Conservation (phyloP, 2,888 invertebrate genomes). For the Leptura quadrifasciata region DNA sequence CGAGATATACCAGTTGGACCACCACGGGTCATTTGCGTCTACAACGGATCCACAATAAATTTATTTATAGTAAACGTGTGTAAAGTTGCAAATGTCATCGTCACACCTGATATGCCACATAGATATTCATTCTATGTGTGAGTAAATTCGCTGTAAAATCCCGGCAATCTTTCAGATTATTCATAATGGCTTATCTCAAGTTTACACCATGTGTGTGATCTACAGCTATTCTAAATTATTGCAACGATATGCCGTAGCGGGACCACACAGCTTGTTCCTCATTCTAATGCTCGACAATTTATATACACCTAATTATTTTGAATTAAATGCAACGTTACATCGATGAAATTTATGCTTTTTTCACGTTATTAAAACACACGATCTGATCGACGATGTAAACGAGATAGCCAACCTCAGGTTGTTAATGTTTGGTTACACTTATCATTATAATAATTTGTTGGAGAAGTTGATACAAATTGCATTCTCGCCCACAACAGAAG, state of each 20-base stretch:
- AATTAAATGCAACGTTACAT: slow-evolving; percentile 30
- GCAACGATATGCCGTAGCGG: slow-evolving; percentile 35
- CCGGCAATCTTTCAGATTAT: slow-evolving; percentile 27
- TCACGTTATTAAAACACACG: slow-evolving; percentile 14
- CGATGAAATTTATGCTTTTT: slow-evolving; percentile 24
- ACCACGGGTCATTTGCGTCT: slow-evolving; percentile 45
- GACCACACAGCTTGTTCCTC: slow-evolving; percentile 46
- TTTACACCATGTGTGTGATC: slow-evolving; percentile 37
- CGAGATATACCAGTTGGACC: background rate
- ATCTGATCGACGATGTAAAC: slow-evolving; percentile 1
- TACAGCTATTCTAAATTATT: slow-evolving; percentile 40
- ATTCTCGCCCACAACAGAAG: background rate
- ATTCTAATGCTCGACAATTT: slow-evolving; percentile 40
- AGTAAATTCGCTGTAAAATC: slow-evolving; percentile 26
- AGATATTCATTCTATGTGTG: slow-evolving; percentile 31
- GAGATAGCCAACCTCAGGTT: slow-evolving; percentile 10
- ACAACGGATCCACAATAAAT: slow-evolving; percentile 53
- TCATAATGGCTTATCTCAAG: slow-evolving; percentile 36
- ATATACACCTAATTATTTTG: slow-evolving; percentile 38
- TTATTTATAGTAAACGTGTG: slow-evolving; percentile 46
- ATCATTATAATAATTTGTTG: slow-evolving; percentile 3
- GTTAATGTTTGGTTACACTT: slow-evolving; percentile 12
- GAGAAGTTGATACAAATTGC: background rate
- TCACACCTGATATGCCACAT: slow-evolving; percentile 52
- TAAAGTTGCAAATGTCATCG: slow-evolving; percentile 53